Conservation (phyloP, 2,113 vertebrate species). For the Psittacula cyanocephala region DNA sequence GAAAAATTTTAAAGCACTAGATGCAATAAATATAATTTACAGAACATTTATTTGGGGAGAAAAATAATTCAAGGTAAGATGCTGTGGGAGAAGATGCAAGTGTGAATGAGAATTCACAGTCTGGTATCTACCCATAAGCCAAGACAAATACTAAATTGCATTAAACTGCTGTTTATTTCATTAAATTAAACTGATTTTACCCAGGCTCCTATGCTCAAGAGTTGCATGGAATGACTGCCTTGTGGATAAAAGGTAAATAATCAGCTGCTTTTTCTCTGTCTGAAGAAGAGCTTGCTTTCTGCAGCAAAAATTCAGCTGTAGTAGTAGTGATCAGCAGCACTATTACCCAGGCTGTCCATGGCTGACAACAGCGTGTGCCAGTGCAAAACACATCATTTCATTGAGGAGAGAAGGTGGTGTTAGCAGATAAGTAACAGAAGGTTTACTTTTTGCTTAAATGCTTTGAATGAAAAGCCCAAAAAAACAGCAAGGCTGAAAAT, state of each 20-base stretch:
- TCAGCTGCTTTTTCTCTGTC: neutral
- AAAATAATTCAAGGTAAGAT: neutral
- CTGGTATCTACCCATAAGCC: neutral
- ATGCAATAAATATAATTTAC: neutral
- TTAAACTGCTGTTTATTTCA: neutral
- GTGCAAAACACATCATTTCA: slow-evolving; percentile 12
- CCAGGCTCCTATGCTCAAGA: neutral
- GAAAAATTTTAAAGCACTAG: neutral
- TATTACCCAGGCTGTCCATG: neutral
- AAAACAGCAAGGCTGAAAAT: neutral
- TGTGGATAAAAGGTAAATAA: neutral
- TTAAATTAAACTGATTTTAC: slow-evolving; percentile 16
- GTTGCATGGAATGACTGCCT: neutral
- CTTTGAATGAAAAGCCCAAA: slow-evolving; percentile 28
- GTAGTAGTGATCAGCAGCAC: slow-evolving; percentile 21
- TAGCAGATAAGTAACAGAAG: slow-evolving; percentile 55
- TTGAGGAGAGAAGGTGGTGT: neutral
- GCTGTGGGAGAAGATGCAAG: neutral
- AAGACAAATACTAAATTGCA: neutral
- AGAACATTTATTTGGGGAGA: neutral
- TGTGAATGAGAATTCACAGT: neutral
- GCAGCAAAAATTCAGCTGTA: neutral
- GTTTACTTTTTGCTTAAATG: slow-evolving; percentile 37
- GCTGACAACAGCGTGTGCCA: slow-evolving; percentile 53
- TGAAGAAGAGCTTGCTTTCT: neutral